Evolutionary conservation across 2,113 vertebrate genomes (phyloP).

Genomic region (Callopanchax toddi): DNA sequence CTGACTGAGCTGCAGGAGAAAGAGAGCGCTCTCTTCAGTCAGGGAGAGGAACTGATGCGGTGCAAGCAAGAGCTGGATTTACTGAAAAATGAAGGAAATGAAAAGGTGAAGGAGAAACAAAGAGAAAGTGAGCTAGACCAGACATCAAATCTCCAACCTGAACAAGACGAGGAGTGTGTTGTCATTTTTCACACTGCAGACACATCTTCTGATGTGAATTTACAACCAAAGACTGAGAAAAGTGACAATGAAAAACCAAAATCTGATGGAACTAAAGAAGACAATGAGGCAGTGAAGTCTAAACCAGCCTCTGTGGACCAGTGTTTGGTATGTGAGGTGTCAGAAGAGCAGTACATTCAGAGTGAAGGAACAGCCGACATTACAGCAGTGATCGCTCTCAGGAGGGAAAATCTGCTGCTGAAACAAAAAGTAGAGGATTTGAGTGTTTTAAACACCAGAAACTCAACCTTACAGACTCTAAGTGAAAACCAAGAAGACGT

Average conservation of each 20-base stretch:
- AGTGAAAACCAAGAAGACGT: slow-evolving; percentile 20
- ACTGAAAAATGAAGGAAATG: slow-evolving; percentile 35
- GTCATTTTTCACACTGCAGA: background rate
- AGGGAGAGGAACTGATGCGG: slow-evolving; percentile 66
- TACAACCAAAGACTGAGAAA: background rate
- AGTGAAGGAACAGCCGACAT: background rate
- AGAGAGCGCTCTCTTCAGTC: slow-evolving; percentile 67
- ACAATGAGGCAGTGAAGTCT: background rate
- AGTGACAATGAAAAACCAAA: slow-evolving; percentile 8
- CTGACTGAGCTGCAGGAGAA: slow-evolving; percentile 77
- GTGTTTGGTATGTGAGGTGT: slow-evolving; percentile 6
- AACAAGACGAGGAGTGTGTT: background rate
- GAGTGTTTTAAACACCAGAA: background rate
- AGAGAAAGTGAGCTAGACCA: background rate
- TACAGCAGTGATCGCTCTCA: slow-evolving; percentile 49
- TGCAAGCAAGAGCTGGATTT: slow-evolving; percentile 54
- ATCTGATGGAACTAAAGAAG: background rate
- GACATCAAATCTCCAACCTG: background rate
- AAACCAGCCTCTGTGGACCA: background rate
- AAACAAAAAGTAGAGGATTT: slow-evolving; percentile 43
- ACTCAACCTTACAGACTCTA: background rate
- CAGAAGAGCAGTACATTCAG: slow-evolving; percentile 4
- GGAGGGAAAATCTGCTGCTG: slow-evolving; percentile 57
- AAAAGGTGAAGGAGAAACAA: background rate
- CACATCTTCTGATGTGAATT: background rate